Conservation (phyloP, 2,113 vertebrate genomes). For the Donacobius atricapilla region DNA sequence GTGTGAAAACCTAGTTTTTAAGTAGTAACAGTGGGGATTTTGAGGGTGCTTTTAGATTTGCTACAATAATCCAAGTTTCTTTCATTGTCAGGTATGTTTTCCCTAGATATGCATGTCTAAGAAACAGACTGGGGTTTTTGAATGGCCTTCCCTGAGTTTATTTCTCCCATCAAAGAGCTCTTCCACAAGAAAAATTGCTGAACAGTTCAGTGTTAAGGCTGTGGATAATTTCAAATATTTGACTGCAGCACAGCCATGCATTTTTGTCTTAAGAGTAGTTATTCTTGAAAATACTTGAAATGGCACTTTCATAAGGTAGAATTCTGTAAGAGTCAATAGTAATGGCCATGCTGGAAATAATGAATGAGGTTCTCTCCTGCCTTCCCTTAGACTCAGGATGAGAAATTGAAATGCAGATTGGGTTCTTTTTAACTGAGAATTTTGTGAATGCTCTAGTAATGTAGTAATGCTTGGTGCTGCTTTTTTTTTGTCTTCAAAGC, state of each 20-base stretch:
- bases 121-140: not conserved
- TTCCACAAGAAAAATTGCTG: not conserved
- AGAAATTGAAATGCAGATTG: not conserved
- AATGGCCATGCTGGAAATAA: not conserved
- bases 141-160: not conserved
- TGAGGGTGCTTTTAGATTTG: not conserved
- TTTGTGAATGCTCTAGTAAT: not conserved
- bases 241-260: not conserved
- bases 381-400: not conserved
- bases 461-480: not conserved
- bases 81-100: not conserved
- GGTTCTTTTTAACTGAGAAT: not conserved
- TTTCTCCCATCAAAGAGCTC: not conserved
- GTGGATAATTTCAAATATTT: not conserved
- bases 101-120: not conserved
- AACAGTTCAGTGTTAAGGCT: not conserved
- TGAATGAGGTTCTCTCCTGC: not conserved
- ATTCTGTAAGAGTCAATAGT: not conserved
- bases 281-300: not conserved
- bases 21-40: not conserved
- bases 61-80: not conserved
- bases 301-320: not conserved
- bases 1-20: not conserved
- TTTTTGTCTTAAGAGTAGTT: not conserved
- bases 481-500: not conserved